Evolutionary conservation across 2,113 vertebrate species (phyloP), one percentile per base, ranked within the genome.

Genomic region (Psettodes erumei): DNA sequence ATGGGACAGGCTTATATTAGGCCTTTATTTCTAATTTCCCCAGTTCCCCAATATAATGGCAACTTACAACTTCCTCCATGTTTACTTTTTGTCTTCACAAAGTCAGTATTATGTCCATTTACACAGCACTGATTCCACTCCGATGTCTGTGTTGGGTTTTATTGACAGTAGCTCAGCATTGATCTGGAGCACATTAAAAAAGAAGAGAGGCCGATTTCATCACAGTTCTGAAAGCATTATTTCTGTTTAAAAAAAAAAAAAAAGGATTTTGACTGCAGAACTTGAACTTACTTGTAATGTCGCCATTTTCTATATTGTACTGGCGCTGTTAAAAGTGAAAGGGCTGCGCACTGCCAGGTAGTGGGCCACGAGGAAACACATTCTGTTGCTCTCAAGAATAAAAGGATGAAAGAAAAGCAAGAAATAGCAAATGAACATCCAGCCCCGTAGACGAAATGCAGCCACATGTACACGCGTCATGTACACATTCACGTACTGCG

Each of bases 351-450:
- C 47, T 19, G 33, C 13, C 19, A 0, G 25, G 23, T n/a, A 54
- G 2, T 51, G 28, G 75, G 37, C 63, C 32, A 35, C 13, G 30
- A 79, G 11, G 33, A 15, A 63, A 65, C 55, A 81, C 7, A 16
- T n/a, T 19, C 8, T 28, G 23, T 9, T 33, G 45, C 8, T 51
- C 50, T 11, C n/a, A 25, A 33, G 12, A 28, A 25, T 72, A 71
- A 78, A 71, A 43, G 28, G n/a, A 58, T 23, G 8, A 53, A 68
- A 56, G 40, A 64, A 28, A 51, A 74, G 53, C 18, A 19, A 56
- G 10, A 15, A n/a, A 35, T 32, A 43, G 3, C n/a, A 19, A 69
- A 68, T 48, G 55, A 37, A 61, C 27, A 38, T 72, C 32, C 16
- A 42, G 25, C 21, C 11, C 9, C 45, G 47, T 19, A 60, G 58